Evolutionary conservation across 2,888 invertebrate species (phyloP), one percentile per base, ranked within the genome.

Genomic region (Drosophila anomelani): DNA sequence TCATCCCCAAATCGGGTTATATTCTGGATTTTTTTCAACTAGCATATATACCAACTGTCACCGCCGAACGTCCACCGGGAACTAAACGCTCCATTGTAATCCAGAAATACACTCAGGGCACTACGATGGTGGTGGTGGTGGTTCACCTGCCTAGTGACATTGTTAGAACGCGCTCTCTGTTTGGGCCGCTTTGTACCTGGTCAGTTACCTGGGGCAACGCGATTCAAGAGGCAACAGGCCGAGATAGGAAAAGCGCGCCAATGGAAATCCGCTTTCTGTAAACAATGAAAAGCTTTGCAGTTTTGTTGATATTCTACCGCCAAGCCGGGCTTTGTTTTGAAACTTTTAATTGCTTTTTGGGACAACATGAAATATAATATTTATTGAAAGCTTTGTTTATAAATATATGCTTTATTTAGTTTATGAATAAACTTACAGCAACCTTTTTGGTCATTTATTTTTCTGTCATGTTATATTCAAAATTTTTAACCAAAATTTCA

Each of bases 151-250:
- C 9, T 34, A 51, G 29, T 23, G 64, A 44, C 64, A 64, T 64
- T 72, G 85, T 73, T 85, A 77, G 77, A 76, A 54, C 47, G 54
- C 56, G 72, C 87, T 88, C 91, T 91, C 90, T 91, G 90, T 92
- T 91, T 90, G 80, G 89, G 89, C 73, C 76, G 85, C 76, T 87
- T 91, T 82, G 82, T 84, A 80, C 75, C 90, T 90, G 90, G 90
- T 88, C 87, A 91, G 92, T 92, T 92, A 90, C 92, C 91, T 91
- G 82, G 91, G 85, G 91, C 91, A 91, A 92, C 92, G 54, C 26
- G 38, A 26, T 38, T 54, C 10, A 46, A 41, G 44, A 89, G 85
- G 91, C 91, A 92, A 92, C 92, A 87, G 82, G 77, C 78, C 80
- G 76, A 76, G 66, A 64, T 59, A 63, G 41, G 57, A 81, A 78